Base-by-base conservation (phyloP, 2,888 invertebrate genomes). In the Eilema sororculum region DNA sequence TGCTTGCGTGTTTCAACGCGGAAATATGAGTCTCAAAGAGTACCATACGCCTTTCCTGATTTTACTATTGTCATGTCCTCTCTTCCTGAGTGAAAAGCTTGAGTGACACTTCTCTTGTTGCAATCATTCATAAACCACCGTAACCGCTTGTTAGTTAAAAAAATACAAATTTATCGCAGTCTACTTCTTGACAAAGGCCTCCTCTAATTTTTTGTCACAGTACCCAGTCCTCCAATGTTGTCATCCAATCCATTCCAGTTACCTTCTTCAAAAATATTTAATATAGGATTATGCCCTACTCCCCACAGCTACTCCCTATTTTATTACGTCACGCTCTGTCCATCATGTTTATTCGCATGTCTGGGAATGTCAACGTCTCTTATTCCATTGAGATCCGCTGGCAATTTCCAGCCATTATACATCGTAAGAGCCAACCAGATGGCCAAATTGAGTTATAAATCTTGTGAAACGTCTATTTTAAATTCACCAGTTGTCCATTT, bases 381-480 rank as follows among this genome's bases (percentile, higher is more conserved):
- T 63, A 76, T 75, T 69, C 73, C 64, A 73, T 72, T 75, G 66
- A 73, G 72, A 74, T 69, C 63, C 64, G 67, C 70, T 74, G 73
- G 69, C 73, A 74, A 76, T 82, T 80, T 79, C 76, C 77, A 77
- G 66, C 78, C 78, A 81, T 85, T 81, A 80, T 72, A 80, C 72
- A 72, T 73, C 70, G 71, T 75, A 73, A 80, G 68, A 67, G 74
- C 73, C 76, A 71, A 71, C 74, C 82, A 80, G 80, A 81, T 73
- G 76, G 73, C 83, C 74, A 86, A 89, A 89, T 87, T 87, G 85
- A 87, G 86, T 86, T 86, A 88, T 87, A 88, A 89, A 89, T 89
- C 85, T 82, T 78, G 65, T 74, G 74, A 77, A 87, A 85, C 74
- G 82, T 84, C 86, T 85, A 85, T 87, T 88, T 89, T 84, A 82